Evolutionary conservation across 1,140 invertebrate species (phyloP).

Genomic region (Drosophila insularis): DNA sequence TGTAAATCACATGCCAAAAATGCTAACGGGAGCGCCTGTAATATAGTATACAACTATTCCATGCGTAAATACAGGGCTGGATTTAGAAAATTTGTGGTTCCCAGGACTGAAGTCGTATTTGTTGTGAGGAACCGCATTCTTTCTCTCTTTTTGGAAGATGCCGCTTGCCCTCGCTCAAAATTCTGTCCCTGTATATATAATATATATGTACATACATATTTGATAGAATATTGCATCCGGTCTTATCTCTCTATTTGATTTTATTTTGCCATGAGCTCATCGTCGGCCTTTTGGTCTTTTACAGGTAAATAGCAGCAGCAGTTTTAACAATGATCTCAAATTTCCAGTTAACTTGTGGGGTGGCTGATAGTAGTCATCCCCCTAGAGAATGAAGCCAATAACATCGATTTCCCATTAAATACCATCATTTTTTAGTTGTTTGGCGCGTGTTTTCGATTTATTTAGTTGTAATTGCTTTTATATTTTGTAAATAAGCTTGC

Average conservation of each 20-base stretch:
- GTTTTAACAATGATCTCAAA: conserved; percentile 46
- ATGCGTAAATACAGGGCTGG: not conserved
- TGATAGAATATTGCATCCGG: conserved; percentile 9
- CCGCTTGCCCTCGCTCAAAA: too few relatives aligned
- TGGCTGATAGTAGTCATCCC: conserved; percentile 12
- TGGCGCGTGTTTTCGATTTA: conserved; percentile 70
- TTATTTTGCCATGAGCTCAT: conserved; percentile 62
- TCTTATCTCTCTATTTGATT: conserved; percentile 69
- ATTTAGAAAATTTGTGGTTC: too few relatives aligned
- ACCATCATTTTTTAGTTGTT: conserved; percentile 24
- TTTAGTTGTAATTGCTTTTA: conserved; percentile 55
- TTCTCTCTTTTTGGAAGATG: too few relatives aligned
- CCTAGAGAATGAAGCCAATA: not conserved
- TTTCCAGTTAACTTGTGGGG: conserved; percentile 27
- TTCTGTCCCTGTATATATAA: too few relatives aligned
- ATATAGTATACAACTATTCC: not conserved
- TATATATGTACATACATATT: not conserved
- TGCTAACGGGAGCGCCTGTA: not conserved
- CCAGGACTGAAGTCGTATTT: too few relatives aligned
- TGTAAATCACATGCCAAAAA: conserved; percentile 46
- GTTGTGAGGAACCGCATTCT: too few relatives aligned
- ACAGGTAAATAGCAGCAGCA: conserved; percentile 29
- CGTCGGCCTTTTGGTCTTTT: conserved; percentile 14
- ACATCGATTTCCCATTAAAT: conserved; percentile 64
- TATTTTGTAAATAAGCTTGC: conserved; percentile 32